A percentile compares a stretch with the other conserved stretches of the same genome.
Conservation (phyloP, 2,888 invertebrate species). For the Leuctra nigra region DNA sequence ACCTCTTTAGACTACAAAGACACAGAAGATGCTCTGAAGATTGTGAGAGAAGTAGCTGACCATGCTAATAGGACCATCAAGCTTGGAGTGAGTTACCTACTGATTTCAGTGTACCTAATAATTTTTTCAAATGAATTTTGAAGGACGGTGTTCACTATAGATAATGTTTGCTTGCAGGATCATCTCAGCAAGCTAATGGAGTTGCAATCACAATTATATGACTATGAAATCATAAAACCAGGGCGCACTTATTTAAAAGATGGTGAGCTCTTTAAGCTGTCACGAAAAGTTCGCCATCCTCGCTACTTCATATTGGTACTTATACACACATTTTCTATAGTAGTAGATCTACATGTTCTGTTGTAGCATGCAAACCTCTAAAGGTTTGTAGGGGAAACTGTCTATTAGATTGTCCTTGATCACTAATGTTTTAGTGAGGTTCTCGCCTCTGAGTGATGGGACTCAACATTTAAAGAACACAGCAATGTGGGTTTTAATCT, state of each 20-base stretch:
- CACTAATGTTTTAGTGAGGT: too few species aligned
- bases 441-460: too few species aligned
- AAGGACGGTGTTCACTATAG: too few species aligned
- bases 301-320: constrained; percentile 56
- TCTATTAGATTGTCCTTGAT: too few species aligned
- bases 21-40: constrained; percentile 47
- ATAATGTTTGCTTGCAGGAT: constrained; percentile 38
- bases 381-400: neutral
- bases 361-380: neutral
- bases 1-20: constrained; percentile 50
- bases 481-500: too few species aligned
- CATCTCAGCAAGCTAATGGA: constrained; percentile 47
- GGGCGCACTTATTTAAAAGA: constrained; percentile 53
- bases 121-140: neutral
- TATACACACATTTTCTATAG: too few species aligned
- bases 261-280: constrained; percentile 56
- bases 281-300: constrained; percentile 54
- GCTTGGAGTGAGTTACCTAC: constrained; percentile 43
- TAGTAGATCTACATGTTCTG: too few species aligned
- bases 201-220: constrained; percentile 43
- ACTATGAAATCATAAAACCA: constrained; percentile 45
- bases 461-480: too few species aligned
- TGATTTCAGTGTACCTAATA: neutral
- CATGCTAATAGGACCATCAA: constrained; percentile 51
- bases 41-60: constrained; percentile 50